These are phyloP conservation scores for Papilio demoleus DNA, from an alignment of 2,888 invertebrate species.

Conservation along the genomic window DNA sequence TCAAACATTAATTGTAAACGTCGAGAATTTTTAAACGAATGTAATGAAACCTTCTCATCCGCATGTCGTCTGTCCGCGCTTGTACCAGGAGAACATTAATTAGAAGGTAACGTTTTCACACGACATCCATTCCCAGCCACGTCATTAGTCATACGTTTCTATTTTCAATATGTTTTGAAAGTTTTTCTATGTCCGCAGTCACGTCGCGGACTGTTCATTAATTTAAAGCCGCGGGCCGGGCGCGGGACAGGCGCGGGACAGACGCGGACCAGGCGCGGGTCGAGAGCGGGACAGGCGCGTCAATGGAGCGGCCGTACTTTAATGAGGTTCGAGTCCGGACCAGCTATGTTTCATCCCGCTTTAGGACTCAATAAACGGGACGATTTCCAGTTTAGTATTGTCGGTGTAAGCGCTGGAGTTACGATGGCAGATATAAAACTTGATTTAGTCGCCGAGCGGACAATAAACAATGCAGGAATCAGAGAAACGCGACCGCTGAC, in stretches of 20 bases:
- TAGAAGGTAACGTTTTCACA: slow-evolving; percentile 75
- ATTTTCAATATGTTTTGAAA: slow-evolving; percentile 72
- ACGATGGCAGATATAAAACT: slow-evolving; percentile 27
- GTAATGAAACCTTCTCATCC: slow-evolving; percentile 66
- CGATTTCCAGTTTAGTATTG: slow-evolving; percentile 40
- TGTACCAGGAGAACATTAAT: slow-evolving; percentile 67
- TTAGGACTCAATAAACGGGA: slow-evolving; percentile 39
- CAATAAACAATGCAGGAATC: slow-evolving; percentile 11
- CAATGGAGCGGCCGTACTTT: slow-evolving; percentile 59
- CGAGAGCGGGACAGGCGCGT: slow-evolving; percentile 49
- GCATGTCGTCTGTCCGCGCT: slow-evolving; percentile 59
- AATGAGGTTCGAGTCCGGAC: slow-evolving; percentile 54
- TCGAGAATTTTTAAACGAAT: slow-evolving; percentile 67
- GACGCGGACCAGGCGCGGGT: slow-evolving; percentile 48
- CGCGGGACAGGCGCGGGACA: slow-evolving; percentile 54
- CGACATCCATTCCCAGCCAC: slow-evolving; percentile 70
- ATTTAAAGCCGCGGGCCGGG: slow-evolving; percentile 56
- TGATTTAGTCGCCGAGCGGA: slow-evolving; percentile 20
- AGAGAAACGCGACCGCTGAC: slow-evolving; percentile 11
- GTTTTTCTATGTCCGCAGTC: slow-evolving; percentile 65
- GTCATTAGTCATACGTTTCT: slow-evolving; percentile 76
- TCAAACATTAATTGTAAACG: slow-evolving; percentile 59
- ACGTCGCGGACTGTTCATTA: slow-evolving; percentile 69
- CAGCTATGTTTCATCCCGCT: slow-evolving; percentile 39
- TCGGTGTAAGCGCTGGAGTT: slow-evolving; percentile 14